Percentiles rank a stretch among this genome's conserved stretches.
Evolutionary conservation across 2,797 vertebrate species (phyloP).

Genomic region (Pseudochirops cupreus): DNA sequence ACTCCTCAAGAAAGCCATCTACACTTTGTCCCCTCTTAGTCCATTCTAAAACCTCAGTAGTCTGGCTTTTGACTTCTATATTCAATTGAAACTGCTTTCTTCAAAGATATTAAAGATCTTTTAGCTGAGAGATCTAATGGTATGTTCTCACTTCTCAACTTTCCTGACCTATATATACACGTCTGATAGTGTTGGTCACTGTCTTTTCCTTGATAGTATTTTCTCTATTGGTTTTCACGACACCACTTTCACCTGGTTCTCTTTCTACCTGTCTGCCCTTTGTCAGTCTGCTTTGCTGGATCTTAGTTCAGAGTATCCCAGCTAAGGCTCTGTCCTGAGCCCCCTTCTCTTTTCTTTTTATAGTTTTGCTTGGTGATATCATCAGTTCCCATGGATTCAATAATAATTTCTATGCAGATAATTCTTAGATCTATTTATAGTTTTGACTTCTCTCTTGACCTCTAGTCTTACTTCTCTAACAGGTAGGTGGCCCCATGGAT

Average conservation of each 20-base stretch:
- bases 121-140: conserved; percentile 4
- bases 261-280: not conserved
- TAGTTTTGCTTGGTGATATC: not conserved
- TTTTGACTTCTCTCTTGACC: not conserved
- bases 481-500: too few relatives aligned
- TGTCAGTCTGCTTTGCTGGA: not conserved
- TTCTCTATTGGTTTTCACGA: not conserved
- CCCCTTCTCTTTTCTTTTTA: conserved; percentile 7
- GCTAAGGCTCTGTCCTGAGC: not conserved
- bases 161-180: too few relatives aligned
- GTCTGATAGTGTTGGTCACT: too few relatives aligned
- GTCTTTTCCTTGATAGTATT: too few relatives aligned
- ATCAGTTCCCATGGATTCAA: conserved; percentile 33
- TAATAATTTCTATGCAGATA: conserved; percentile 31
- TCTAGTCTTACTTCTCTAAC: conserved; percentile 8
- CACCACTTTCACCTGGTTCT: conserved; percentile 11
- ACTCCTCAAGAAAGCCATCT: not conserved
- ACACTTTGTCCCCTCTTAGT: not conserved
- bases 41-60: too few relatives aligned
- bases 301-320: not conserved
- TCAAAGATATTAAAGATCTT: not conserved
- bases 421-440: conserved; percentile 17
- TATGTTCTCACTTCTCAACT: not conserved
- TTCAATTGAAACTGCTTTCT: not conserved
- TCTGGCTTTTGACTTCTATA: too few relatives aligned